These are phyloP conservation scores for Chaetorhynchus papuensis DNA, from an alignment of 2,113 vertebrate genomes.

Conservation along the genomic window DNA sequence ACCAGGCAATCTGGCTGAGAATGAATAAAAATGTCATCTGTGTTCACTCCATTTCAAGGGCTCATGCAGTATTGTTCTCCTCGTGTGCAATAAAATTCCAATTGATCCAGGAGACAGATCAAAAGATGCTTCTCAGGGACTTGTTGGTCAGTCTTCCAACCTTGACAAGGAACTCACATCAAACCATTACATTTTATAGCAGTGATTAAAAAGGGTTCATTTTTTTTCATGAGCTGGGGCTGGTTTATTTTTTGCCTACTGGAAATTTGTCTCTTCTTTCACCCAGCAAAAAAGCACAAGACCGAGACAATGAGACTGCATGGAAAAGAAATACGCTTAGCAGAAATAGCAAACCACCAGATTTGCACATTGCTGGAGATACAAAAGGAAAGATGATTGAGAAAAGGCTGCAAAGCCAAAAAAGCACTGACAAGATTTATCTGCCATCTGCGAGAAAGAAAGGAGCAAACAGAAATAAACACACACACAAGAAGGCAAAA, in stretches of 20 bases:
- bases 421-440: slow-evolving; percentile 52
- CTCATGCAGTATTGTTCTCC: slow-evolving; percentile 12
- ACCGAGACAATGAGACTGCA: slow-evolving; percentile 11
- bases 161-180: not conserved
- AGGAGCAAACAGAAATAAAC: slow-evolving; percentile 51
- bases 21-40: slow-evolving; percentile 68
- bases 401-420: slow-evolving; percentile 37
- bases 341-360: slow-evolving; percentile 47
- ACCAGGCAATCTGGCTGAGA: slow-evolving; percentile 50
- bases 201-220: not conserved
- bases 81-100: not conserved
- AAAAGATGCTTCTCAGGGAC: not conserved
- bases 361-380: slow-evolving; percentile 35
- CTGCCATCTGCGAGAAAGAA: slow-evolving; percentile 38
- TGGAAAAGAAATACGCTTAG: not conserved
- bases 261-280: slow-evolving; percentile 15
- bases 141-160: not conserved
- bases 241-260: slow-evolving; percentile 35
- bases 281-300: slow-evolving; percentile 17
- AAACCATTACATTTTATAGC: not conserved
- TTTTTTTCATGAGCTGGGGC: not conserved
- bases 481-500: not conserved
- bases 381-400: slow-evolving; percentile 51
- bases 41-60: slow-evolving; percentile 5
- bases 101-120: slow-evolving; percentile 25